Evolutionary conservation across 2,113 vertebrate genomes (phyloP), one percentile per base, ranked within the genome.

Genomic region (Megalops atlanticus): DNA sequence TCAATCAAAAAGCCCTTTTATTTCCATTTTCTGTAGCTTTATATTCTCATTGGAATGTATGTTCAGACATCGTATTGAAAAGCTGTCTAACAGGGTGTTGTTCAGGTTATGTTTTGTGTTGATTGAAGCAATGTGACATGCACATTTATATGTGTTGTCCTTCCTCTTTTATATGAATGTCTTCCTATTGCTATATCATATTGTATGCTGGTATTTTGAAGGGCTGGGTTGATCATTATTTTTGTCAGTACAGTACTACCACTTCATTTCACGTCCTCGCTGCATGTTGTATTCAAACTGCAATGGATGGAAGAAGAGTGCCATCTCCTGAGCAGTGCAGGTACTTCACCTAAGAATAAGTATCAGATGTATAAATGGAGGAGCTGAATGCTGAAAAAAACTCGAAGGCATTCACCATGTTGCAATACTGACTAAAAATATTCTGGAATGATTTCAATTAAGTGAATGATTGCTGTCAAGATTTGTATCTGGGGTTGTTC

Each of bases 271-370:
- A n/a, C n/a, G n/a, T n/a, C n/a, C n/a, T n/a, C n/a, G n/a, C n/a
- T 7, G 18, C 49, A 54, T 54, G 2, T 21, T 6, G 5, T 4
- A 21, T 21, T 54, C 18, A 54, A 24, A 54, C n/a, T n/a, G 49
- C 49, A 21, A 21, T 64, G n/a, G 24, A 49, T 71, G 64, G 38
- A 49, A 12, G 35, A 71, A 47, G 64, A 79, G 78, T 33, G 78
- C 78, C 78, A 69, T 72, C 78, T 79, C 40, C 68, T 71, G 78
- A 27, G 40, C 38, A 35, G 72, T 47, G 12, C n/a, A 27, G n/a
- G 52, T 40, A 68, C 40, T 64, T 40, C 4, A 76, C 24, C 43
- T 40, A 8, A 47, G 43, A 49, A 45, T 4, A 24, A 33, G 33
- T 43, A n/a, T 76, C 18, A 52, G 49, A 52, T 36, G 16, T 72